Percentiles rank a stretch among this genome's conserved stretches.
phyloP scores from a whole-genome alignment of 2,888 invertebrate genomes.

The Malthinus flaveolus region DNA sequence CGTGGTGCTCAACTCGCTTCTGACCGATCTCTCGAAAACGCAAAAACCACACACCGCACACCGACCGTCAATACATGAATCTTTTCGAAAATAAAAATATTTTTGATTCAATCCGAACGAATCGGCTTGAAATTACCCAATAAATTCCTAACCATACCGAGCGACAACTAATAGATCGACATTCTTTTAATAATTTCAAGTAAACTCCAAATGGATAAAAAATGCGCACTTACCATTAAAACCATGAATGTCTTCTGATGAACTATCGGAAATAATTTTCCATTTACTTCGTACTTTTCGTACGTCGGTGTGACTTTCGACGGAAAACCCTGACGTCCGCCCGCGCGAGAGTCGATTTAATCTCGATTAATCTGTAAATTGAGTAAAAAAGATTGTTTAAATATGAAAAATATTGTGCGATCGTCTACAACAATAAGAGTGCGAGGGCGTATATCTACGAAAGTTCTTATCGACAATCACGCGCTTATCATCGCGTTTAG shows the following conservation, averaged over 20 bases:
- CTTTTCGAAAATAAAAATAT: too few species aligned
- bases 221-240: constrained; percentile 26
- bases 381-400: background rate
- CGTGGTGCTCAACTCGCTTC: too few species aligned
- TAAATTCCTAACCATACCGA: too few species aligned
- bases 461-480: constrained; percentile 21
- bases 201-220: background rate
- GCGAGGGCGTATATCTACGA: constrained; percentile 22
- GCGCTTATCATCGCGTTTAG: constrained; percentile 17
- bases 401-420: too few species aligned
- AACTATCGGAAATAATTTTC: constrained; percentile 12
- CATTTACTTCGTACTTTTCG: constrained; percentile 8
- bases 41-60: too few species aligned
- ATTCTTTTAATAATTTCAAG: background rate
- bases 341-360: too few species aligned
- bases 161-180: background rate
- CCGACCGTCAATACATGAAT: too few species aligned
- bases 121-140: too few species aligned
- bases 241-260: constrained; percentile 29
- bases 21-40: too few species aligned
- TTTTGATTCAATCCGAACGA: too few species aligned
- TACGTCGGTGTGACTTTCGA: background rate
- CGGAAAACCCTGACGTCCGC: too few species aligned
- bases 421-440: background rate
- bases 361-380: background rate